Base-by-base conservation (phyloP, 1,140 invertebrate species). In the Anadara kagoshimensis region DNA sequence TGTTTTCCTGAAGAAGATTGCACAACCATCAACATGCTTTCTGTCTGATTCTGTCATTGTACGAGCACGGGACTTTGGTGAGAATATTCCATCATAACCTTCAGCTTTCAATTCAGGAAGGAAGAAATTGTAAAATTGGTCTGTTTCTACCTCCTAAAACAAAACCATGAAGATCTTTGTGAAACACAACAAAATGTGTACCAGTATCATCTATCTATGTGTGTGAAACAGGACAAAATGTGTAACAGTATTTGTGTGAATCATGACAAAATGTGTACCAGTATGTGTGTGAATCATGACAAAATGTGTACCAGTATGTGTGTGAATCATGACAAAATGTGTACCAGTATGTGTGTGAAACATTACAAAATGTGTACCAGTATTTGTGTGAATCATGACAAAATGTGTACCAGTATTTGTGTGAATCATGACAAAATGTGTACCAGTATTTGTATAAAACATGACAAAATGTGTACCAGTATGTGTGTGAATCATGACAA, bases 11-110 rank as follows among this genome's bases (percentile, higher is more conserved):
- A 94, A 99, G 90, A 99, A 99, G 81, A 99, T 99, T 70, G 98
- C 98, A 92, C 98, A 99, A 72, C 98, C 98, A 90, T 99, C 98
- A 10, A 99, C 98, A 90, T 96, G 97, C 90, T 98, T 99, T 76
- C 96, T 91, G 83, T 99, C 98, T 78, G 94, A 94, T 86, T 99
- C 97, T 1, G 93, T 93, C 98, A 99, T 99, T 47, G 98, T 99
- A 89, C 99, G 98, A 2, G 98, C 98, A 76, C 98, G 92, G 1
- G 97, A 99, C 90, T 99, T 99, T 0, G 98, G 97, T 36, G 97
- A 97, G 90, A 99, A 99, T 72, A 99, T 98, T n/a, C 98, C 98
- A 78, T 97, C 94, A 88, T 99, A 99, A n/a, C 90, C 97, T 78
- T 97, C 95, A 68, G 93, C 92, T 85, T 97, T 95, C 22, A 99